A percentile compares a stretch with the other conserved stretches of the same genome.
phyloP scores from a whole-genome alignment of 2,888 invertebrate species.

The Isoperla grammatica region DNA sequence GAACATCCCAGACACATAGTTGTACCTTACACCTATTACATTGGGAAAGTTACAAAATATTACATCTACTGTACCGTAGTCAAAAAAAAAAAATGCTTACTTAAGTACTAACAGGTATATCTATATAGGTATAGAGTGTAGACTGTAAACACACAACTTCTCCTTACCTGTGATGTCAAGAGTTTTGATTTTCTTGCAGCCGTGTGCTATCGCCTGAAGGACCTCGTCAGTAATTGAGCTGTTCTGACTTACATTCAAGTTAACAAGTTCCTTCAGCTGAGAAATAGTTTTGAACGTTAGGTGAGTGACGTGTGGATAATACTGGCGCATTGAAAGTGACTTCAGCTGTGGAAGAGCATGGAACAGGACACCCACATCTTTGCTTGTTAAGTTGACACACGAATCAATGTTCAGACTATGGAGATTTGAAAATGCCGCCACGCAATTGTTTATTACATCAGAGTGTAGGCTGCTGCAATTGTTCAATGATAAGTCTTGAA shows the following conservation, averaged over 20 bases:
- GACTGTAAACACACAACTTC: too few relatives aligned
- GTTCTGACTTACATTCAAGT: constrained; percentile 46
- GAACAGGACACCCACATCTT: constrained; percentile 35
- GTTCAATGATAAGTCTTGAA: constrained; percentile 38
- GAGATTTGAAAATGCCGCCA: constrained; percentile 35
- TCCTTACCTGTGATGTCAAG: constrained; percentile 37
- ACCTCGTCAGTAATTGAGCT: constrained; percentile 50
- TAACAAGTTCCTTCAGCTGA: constrained; percentile 45
- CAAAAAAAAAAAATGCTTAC: too few relatives aligned
- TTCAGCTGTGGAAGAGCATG: constrained; percentile 34
- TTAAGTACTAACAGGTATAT: too few relatives aligned
- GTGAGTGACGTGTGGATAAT: constrained; percentile 41
- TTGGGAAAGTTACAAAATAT: too few relatives aligned
- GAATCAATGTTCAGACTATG: constrained; percentile 35
- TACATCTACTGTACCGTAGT: too few relatives aligned
- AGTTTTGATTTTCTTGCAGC: constrained; percentile 44
- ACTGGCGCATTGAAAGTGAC: constrained; percentile 34
- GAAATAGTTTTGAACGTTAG: constrained; percentile 41
- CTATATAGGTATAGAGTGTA: too few relatives aligned
- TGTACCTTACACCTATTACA: too few relatives aligned
- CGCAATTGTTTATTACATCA: constrained; percentile 27
- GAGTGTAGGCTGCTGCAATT: constrained; percentile 35
- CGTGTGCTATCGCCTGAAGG: constrained; percentile 47
- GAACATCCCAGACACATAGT: too few relatives aligned
- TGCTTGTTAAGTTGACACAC: constrained; percentile 35